phyloP scores from a whole-genome alignment of 1,140 invertebrate genomes.

The Eueides isabella region DNA sequence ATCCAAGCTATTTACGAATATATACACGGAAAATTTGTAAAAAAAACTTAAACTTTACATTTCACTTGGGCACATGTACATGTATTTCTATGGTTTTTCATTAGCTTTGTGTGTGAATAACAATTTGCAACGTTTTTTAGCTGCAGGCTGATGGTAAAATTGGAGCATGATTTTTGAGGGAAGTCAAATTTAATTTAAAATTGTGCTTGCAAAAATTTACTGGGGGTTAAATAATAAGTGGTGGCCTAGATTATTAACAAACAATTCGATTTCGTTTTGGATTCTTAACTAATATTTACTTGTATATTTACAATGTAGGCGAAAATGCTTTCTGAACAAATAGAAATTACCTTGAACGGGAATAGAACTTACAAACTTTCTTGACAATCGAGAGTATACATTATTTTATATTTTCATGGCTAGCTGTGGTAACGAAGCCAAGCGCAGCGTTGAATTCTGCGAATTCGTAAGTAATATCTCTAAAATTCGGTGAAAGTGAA shows the following conservation, averaged over 20 bases:
- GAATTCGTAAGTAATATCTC: no score
- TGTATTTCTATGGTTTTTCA: conserved; percentile 7
- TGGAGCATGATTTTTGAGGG: conserved; percentile 14
- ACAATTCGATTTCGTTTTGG: neutral
- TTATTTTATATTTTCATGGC: no score
- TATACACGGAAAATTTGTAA: neutral
- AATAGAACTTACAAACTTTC: no score
- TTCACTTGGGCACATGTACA: neutral
- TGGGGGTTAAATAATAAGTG: neutral
- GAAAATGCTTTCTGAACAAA: neutral
- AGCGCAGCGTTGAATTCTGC: no score
- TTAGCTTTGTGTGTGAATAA: conserved; percentile 1
- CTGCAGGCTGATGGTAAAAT: conserved; percentile 7
- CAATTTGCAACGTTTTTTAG: conserved; percentile 5
- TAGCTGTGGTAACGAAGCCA: no score
- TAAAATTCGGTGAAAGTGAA: no score
- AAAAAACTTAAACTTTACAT: neutral
- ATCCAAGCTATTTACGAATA: neutral
- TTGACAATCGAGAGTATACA: no score
- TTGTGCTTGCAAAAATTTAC: neutral
- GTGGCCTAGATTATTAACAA: neutral
- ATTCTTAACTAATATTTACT: neutral
- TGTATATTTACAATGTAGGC: neutral
- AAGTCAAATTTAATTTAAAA: conserved; percentile 8
- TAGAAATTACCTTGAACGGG: no score